A percentile compares a stretch with the other conserved stretches of the same genome.
These are phyloP conservation scores for Plecotus auritus DNA, from an alignment of 2,113 vertebrate species.

Conservation along the genomic window DNA sequence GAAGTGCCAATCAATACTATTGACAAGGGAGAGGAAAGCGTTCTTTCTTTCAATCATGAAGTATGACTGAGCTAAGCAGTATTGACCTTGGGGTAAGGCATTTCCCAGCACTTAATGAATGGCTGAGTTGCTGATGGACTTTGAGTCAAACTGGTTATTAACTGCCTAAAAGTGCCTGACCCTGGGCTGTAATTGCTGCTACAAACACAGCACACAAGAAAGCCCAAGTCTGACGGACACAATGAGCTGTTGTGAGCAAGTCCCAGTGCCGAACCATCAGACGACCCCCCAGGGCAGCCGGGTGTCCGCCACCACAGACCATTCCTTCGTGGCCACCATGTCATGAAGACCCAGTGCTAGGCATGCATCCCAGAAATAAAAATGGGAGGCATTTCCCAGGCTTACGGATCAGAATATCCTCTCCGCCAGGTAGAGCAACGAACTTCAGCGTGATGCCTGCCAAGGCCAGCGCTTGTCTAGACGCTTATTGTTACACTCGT, in stretches of 20 bases:
- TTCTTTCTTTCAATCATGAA: conserved; percentile 46
- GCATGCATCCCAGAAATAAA: not conserved
- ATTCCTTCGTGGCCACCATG: not conserved
- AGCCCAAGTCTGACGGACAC: conserved; percentile 22
- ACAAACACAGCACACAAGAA: conserved; percentile 8
- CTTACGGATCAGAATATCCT: not conserved
- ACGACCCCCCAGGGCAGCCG: not conserved
- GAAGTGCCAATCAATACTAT: conserved; percentile 61
- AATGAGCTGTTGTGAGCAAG: conserved; percentile 60
- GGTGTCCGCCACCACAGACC: not conserved
- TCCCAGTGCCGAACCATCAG: not conserved
- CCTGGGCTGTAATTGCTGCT: conserved; percentile 28
- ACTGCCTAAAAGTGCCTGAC: conserved; percentile 56
- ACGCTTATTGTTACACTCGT: not conserved
- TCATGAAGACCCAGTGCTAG: not conserved
- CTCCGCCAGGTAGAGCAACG: not conserved
- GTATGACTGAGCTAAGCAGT: conserved; percentile 26
- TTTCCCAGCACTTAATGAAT: conserved; percentile 49
- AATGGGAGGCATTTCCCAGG: not conserved
- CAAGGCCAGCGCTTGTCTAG: not conserved
- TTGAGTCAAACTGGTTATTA: conserved; percentile 56
- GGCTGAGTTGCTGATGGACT: conserved; percentile 38
- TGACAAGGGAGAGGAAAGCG: conserved; percentile 45
- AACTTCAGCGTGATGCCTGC: not conserved
- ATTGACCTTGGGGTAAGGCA: conserved; percentile 64